Evolutionary conservation across 2,888 invertebrate genomes (phyloP).

Genomic region (Brachypalpus laphriformis): DNA sequence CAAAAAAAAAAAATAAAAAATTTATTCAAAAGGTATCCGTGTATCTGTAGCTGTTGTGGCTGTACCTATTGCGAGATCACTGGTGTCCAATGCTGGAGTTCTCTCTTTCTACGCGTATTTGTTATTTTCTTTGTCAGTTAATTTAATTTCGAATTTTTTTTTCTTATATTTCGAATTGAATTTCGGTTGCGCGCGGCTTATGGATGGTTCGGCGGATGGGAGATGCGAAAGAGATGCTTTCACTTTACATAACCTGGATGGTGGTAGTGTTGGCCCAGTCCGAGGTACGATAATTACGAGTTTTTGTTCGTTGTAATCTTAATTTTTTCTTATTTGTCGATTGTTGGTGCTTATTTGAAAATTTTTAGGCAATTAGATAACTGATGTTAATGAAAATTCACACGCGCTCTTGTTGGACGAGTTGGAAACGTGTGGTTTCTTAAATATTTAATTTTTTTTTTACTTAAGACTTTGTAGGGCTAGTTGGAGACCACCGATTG

Average conservation of each 20-base stretch:
- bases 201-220: slow-evolving; percentile 14
- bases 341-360: slow-evolving; percentile 33
- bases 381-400: slow-evolving; percentile 71
- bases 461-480: slow-evolving; percentile 10
- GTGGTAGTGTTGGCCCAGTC: slow-evolving; percentile 53
- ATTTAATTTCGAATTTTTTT: slow-evolving; percentile 3
- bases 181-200: slow-evolving; percentile 22
- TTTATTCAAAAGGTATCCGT: slow-evolving; percentile 40
- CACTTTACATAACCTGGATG: slow-evolving; percentile 58
- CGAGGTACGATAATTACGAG: slow-evolving; percentile 43
- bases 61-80: slow-evolving; percentile 59
- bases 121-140: slow-evolving; percentile 21
- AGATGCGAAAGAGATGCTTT: slow-evolving; percentile 72
- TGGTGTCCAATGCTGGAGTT: slow-evolving; percentile 36
- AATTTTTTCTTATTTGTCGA: slow-evolving; percentile 12
- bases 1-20: slow-evolving; percentile 38
- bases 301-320: slow-evolving; percentile 17
- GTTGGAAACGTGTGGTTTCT: slow-evolving; percentile 22
- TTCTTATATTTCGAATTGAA: slow-evolving; percentile 7
- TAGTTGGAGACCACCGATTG: not conserved
- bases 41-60: slow-evolving; percentile 2
- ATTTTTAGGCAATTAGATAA: slow-evolving; percentile 58
- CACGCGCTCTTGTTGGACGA: slow-evolving; percentile 41
- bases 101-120: slow-evolving; percentile 39
- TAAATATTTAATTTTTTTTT: not conserved